These are phyloP conservation scores for Coremacera marginata DNA, from an alignment of 2,888 invertebrate genomes.

Conservation along the genomic window DNA sequence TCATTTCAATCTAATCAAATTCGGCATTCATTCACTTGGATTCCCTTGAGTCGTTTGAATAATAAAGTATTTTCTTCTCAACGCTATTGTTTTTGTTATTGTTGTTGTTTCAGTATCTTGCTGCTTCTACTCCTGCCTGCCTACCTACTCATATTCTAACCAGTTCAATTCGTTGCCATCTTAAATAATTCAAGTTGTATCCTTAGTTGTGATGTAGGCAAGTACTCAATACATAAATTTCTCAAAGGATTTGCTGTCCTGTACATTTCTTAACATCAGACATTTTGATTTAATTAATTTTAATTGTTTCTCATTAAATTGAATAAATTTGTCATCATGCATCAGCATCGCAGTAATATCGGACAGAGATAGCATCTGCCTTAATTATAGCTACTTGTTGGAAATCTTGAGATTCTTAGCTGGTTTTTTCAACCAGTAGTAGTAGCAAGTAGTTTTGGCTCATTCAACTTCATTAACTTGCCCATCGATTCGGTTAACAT, in stretches of 20 bases:
- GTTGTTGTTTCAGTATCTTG: slow-evolving; percentile 13
- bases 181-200: no score
- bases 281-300: slow-evolving; percentile 35
- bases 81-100: neutral
- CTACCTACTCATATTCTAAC: slow-evolving; percentile 36
- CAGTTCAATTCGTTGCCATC: slow-evolving; percentile 20
- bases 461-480: no score
- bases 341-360: neutral
- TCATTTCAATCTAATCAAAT: slow-evolving; percentile 26
- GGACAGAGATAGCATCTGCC: no score
- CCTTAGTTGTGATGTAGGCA: no score
- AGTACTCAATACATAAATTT: slow-evolving; percentile 1
- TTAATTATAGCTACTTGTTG: no score
- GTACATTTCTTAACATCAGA: slow-evolving; percentile 4
- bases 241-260: slow-evolving; percentile 18
- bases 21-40: neutral
- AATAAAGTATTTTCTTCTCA: neutral
- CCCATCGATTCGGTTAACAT: no score
- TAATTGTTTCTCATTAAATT: slow-evolving; percentile 37
- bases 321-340: slow-evolving; percentile 15
- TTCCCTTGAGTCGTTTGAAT: neutral
- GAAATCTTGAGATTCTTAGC: no score
- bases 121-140: slow-evolving; percentile 22
- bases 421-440: no score
- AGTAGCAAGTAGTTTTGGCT: no score